Conservation (phyloP, 2,113 vertebrate genomes). For the Pollachius pollachius region DNA sequence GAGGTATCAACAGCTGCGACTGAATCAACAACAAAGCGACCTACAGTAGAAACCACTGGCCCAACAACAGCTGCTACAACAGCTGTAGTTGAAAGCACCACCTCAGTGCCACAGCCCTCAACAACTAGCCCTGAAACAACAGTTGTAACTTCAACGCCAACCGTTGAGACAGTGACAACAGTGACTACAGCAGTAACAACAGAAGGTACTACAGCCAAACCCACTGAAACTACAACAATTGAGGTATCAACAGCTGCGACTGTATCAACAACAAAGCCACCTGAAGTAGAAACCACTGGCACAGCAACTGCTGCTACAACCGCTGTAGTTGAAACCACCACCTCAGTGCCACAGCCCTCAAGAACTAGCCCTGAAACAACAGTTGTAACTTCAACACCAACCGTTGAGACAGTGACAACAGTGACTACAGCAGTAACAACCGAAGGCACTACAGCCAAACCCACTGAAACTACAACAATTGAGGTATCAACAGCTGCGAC, state of each 20-base stretch:
- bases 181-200: not conserved
- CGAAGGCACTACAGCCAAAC: not conserved
- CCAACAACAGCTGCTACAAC: no score
- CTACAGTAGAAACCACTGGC: no score
- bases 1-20: no score
- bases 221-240: not conserved
- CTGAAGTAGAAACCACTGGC: not conserved
- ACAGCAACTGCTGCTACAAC: not conserved
- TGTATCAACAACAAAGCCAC: not conserved
- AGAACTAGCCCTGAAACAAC: not conserved
- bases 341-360: not conserved
- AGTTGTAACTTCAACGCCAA: not conserved
- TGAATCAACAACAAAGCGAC: no score
- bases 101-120: no score
- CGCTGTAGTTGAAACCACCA: rapidly evolving
- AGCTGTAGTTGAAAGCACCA: no score
- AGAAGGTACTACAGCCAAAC: not conserved
- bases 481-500: not conserved
- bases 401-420: not conserved
- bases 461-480: rapidly evolving
- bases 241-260: not conserved
- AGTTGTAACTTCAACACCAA: no score
- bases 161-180: no score
- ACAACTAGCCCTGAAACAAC: not conserved
- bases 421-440: rapidly evolving